Percentiles rank a stretch among this genome's conserved stretches.
Evolutionary conservation across 2,797 vertebrate species (phyloP).

Genomic region (Coranthus polyacanthus): DNA sequence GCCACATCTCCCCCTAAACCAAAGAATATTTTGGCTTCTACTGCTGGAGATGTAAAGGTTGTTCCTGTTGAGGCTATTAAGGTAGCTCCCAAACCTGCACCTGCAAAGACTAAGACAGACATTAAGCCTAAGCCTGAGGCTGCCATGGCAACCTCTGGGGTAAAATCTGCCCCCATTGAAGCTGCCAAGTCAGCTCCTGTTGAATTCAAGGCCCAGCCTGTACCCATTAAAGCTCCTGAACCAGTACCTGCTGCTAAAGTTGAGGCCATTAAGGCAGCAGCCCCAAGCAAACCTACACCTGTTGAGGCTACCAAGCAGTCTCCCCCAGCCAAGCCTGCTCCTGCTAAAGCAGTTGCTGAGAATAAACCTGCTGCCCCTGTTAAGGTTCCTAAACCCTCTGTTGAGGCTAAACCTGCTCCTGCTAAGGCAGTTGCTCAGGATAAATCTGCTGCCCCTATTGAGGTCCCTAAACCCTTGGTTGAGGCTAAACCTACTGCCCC

Average conservation of each 20-base stretch:
- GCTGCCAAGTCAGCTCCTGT: neutral
- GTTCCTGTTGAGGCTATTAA: slow-evolving; percentile 17
- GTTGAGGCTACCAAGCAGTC: neutral
- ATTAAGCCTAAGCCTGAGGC: neutral
- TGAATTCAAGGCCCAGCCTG: neutral
- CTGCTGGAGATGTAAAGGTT: neutral
- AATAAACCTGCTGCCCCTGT: slow-evolving; percentile 6
- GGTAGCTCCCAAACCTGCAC: neutral
- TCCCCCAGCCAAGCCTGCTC: too few species aligned
- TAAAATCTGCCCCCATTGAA: neutral
- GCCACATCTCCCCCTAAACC: slow-evolving; percentile 36
- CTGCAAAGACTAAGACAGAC: neutral
- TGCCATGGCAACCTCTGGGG: neutral
- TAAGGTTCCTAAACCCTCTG: neutral
- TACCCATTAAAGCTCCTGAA: neutral
- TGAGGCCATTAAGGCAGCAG: neutral
- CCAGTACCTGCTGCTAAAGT: neutral
- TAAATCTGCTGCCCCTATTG: slow-evolving; percentile 14
- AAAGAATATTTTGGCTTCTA: neutral
- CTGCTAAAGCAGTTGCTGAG: neutral
- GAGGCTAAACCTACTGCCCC: slow-evolving; percentile 2
- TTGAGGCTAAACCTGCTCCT: neutral
- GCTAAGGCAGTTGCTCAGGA: neutral
- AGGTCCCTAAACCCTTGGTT: slow-evolving; percentile 11
- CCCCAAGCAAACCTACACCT: neutral